Evolutionary conservation across 2,888 invertebrate species (phyloP), one percentile per base, ranked within the genome.

Genomic region (Aspidapion aeneum): DNA sequence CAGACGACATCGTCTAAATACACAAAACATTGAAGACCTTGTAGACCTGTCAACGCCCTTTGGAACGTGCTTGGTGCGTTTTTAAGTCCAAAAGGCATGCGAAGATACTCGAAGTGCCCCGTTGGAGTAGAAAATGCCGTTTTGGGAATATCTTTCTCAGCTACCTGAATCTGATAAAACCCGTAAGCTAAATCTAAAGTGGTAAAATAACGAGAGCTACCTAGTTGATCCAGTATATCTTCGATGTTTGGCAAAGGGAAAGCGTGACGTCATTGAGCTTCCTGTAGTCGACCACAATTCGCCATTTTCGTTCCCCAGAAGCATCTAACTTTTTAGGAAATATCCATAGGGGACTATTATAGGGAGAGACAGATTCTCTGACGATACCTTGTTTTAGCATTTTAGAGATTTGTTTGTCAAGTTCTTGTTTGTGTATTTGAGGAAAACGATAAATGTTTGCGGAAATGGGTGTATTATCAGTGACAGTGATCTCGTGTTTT

Each of bases 71-170:
- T 51, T 0, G 80, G 79, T 0, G 79, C 78, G 62, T 78, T 79
- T 71, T 75, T 76, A 5, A 81, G 71, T 1, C 76, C 79, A 66
- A 79, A 77, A 0, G 76, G 76, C 73, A 78, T 74, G 17, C 76
- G 60, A 5, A 63, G 67, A 58, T 71, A 79, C 64, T 78, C 73
- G 56, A 70, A 77, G 62, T 77, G 78, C 19, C 75, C 78, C 7
- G 64, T 58, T 21, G 70, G 71, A 9, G 72, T 71, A 1, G 71
- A 70, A 64, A 79, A 79, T 1, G 78, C 78, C 9, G 78, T 78
- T 74, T 60, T 50, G 70, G 35, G 63, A 77, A 68, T 1, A 75
- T n/a, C n/a, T n/a, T n/a, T n/a, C n/a, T n/a, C n/a, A 52, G 70
- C 22, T 66, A 77, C 69, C 58, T 63, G 19, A n/a, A 79, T 75